Evolutionary conservation across 2,113 vertebrate genomes (phyloP).

Genomic region (Falcunculus frontatus): DNA sequence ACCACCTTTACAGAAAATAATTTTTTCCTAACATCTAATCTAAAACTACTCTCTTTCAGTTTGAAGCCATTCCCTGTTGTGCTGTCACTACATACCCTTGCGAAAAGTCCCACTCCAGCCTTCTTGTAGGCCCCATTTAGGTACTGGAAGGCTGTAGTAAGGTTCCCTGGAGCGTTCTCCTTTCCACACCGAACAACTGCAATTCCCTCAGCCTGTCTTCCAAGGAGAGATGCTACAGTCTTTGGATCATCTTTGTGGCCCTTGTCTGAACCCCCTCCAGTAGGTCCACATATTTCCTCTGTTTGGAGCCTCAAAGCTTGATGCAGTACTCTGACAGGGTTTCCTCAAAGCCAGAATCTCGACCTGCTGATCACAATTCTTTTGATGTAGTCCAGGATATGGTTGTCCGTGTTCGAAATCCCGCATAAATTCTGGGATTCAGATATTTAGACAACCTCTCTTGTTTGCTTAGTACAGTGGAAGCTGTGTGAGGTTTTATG

Average conservation of each 20-base stretch:
- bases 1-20: neutral
- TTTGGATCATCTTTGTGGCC: too few species aligned
- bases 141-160: neutral
- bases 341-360: neutral
- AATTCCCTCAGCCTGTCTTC: neutral
- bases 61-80: neutral
- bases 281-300: neutral
- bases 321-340: fast-evolving
- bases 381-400: neutral
- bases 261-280: neutral
- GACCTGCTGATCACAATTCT: neutral
- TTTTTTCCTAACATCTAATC: neutral
- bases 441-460: neutral
- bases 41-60: neutral
- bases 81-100: too few species aligned
- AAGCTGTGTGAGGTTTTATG: fast-evolving
- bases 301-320: neutral
- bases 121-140: neutral
- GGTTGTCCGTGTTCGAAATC: neutral
- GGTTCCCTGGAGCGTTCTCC: neutral
- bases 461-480: neutral
- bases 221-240: neutral
- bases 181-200: neutral
- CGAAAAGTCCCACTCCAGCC: neutral
- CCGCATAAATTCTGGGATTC: neutral